phyloP scores from a whole-genome alignment of 2,797 vertebrate species.

The Sebastes nivosus region DNA sequence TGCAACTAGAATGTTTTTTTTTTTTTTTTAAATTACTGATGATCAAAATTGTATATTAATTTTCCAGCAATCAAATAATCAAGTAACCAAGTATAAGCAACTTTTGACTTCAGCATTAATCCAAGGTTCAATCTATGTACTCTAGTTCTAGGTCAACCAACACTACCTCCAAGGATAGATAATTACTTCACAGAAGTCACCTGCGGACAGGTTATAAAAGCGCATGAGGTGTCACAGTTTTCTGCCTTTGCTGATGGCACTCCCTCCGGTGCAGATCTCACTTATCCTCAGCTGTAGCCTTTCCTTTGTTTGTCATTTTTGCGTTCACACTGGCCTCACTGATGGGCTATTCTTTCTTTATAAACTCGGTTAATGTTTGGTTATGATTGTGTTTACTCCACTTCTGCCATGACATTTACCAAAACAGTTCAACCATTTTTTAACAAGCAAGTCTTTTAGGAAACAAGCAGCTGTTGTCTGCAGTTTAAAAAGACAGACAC shows the following conservation, averaged over 20 bases:
- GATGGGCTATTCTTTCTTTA: too few relatives aligned
- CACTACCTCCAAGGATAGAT: neutral
- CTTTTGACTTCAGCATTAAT: neutral
- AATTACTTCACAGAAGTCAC: neutral
- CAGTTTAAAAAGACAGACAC: neutral
- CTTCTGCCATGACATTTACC: neutral
- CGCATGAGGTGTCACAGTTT: neutral
- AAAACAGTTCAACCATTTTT: neutral
- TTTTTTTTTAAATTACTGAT: neutral
- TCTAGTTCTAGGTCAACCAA: neutral
- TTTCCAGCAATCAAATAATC: neutral
- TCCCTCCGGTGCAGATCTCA: neutral
- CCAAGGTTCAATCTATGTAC: neutral
- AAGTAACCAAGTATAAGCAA: neutral
- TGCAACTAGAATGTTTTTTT: neutral
- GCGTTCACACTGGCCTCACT: neutral
- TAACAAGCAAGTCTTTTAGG: neutral
- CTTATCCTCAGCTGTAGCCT: neutral
- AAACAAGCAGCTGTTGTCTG: conserved; percentile 25
- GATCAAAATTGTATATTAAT: neutral
- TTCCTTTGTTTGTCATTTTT: neutral
- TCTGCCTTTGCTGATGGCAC: neutral
- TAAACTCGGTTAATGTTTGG: neutral
- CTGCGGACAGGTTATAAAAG: neutral
- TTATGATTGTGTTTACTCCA: neutral